Conservation (phyloP, 1,140 invertebrate species). For the Cyphomyrmex costatus region DNA sequence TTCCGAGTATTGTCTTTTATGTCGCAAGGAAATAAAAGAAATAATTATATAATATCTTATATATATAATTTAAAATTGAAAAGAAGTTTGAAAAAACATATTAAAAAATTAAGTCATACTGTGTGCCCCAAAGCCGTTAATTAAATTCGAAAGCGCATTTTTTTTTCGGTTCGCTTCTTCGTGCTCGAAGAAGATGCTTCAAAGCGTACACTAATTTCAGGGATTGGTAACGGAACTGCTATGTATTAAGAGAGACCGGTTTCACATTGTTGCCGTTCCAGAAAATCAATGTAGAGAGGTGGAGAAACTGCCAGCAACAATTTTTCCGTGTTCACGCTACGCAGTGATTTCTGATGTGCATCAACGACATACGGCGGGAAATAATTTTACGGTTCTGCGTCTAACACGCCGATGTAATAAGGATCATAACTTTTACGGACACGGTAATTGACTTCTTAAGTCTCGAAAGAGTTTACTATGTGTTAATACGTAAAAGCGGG, state of each 20-base stretch:
- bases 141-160: slow-evolving; percentile 61
- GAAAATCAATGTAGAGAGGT: slow-evolving; percentile 59
- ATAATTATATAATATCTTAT: no score
- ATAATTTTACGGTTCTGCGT: slow-evolving; percentile 60
- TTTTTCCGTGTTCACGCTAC: slow-evolving; percentile 54
- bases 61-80: background rate
- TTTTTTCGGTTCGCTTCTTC: slow-evolving; percentile 47
- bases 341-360: slow-evolving; percentile 55
- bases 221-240: slow-evolving; percentile 55
- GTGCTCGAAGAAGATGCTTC: slow-evolving; percentile 51
- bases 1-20: no score
- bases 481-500: slow-evolving; percentile 37
- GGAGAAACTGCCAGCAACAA: slow-evolving; percentile 56
- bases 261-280: slow-evolving; percentile 62
- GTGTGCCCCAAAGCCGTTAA: slow-evolving; percentile 21
- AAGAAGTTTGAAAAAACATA: background rate
- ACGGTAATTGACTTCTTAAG: slow-evolving; percentile 57
- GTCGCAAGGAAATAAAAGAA: background rate
- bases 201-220: slow-evolving; percentile 60
- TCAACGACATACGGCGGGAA: slow-evolving; percentile 61
- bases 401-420: slow-evolving; percentile 52
- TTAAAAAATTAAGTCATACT: slow-evolving; percentile 8
- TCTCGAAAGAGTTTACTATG: slow-evolving; percentile 25
- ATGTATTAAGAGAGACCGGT: slow-evolving; percentile 53
- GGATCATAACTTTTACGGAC: slow-evolving; percentile 51